Conservation (phyloP, 64 coral and sea anemone genomes). For the Acropora yongei region DNA sequence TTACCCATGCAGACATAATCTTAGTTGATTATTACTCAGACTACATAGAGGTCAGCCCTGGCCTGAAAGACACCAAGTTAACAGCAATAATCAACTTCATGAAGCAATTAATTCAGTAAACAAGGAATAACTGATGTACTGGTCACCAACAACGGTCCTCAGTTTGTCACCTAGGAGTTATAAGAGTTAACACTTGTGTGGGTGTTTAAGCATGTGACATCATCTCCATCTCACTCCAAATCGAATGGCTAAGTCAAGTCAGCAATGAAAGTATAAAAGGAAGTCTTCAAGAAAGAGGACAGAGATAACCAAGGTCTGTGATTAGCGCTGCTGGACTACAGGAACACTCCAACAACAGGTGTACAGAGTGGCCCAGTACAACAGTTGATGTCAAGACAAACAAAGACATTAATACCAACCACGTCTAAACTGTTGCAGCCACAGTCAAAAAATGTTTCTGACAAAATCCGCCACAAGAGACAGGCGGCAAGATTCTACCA, state of each 20-base stretch:
- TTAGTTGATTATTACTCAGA: conserved; percentile 33
- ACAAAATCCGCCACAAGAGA: background rate
- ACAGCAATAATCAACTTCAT: too few relatives aligned
- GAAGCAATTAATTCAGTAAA: background rate
- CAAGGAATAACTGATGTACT: background rate
- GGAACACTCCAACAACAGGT: background rate
- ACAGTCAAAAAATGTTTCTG: background rate
- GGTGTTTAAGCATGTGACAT: too few relatives aligned
- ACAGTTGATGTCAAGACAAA: background rate
- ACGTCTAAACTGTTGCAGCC: background rate
- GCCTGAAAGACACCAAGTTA: background rate
- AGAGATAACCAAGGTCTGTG: background rate
- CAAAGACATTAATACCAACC: background rate
- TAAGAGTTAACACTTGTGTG: too few relatives aligned
- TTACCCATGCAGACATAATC: background rate
- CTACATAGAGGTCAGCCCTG: conserved; percentile 10
- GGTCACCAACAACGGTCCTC: too few relatives aligned
- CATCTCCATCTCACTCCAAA: too few relatives aligned
- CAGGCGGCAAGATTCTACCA: background rate
- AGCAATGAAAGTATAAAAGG: background rate
- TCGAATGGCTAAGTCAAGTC: too few relatives aligned
- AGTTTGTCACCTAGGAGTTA: too few relatives aligned
- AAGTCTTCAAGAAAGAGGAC: background rate
- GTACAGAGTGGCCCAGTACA: background rate
- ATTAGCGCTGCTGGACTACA: background rate